Conservation (phyloP, 1,140 invertebrate genomes). For the Stegodyphus dumicola region DNA sequence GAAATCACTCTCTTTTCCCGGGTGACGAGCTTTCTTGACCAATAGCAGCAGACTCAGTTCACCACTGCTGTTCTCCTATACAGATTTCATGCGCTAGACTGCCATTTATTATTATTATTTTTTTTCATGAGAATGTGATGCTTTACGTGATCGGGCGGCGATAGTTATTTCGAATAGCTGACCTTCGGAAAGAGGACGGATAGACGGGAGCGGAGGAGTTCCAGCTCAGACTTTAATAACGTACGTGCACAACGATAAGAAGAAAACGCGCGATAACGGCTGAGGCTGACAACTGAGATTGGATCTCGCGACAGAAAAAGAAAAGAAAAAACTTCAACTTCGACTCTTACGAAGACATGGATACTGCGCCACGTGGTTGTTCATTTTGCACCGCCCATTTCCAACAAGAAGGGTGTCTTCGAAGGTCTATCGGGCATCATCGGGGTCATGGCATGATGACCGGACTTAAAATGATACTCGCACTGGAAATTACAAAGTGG, state of each 20-base stretch:
- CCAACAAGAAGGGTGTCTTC: too few relatives aligned
- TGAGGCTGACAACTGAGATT: too few relatives aligned
- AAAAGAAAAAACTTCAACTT: too few relatives aligned
- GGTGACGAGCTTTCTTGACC: slow-evolving; percentile 35
- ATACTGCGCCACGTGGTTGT: too few relatives aligned
- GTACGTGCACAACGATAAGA: neutral
- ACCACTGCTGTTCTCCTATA: neutral
- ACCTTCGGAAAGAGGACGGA: neutral
- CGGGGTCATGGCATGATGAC: too few relatives aligned
- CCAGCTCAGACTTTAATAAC: neutral
- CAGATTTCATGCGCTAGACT: neutral
- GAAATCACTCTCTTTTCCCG: slow-evolving; percentile 36
- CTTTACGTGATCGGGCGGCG: neutral
- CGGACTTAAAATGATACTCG: too few relatives aligned
- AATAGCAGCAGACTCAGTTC: slow-evolving; percentile 16
- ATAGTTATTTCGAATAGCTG: neutral
- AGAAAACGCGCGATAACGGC: neutral
- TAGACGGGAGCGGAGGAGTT: neutral
- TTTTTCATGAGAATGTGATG: neutral
- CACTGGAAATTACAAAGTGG: too few relatives aligned
- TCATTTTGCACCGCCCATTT: too few relatives aligned
- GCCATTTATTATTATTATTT: neutral
- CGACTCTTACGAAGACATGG: too few relatives aligned
- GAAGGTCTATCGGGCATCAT: too few relatives aligned
- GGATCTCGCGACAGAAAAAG: too few relatives aligned